Evolutionary conservation across 2,888 invertebrate genomes (phyloP).

Genomic region (Drosophila eohydei): DNA sequence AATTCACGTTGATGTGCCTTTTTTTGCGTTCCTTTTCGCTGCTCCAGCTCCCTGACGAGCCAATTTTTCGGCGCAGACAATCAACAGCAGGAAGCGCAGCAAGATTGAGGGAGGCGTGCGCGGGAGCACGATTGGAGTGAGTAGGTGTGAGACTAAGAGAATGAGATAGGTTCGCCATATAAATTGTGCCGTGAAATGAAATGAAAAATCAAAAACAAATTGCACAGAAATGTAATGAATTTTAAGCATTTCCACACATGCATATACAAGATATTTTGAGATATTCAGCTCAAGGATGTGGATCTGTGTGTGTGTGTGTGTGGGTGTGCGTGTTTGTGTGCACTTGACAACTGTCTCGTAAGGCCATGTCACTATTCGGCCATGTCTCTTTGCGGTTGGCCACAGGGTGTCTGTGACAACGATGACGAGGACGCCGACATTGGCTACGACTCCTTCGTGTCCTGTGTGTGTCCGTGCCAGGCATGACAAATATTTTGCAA

Average conservation of each 20-base stretch:
- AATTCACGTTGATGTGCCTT: constrained; percentile 50
- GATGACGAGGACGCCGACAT: constrained; percentile 51
- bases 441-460: constrained; percentile 49
- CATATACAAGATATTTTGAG: constrained; percentile 44
- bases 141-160: neutral
- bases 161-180: constrained; percentile 47
- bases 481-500: constrained; percentile 78
- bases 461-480: constrained; percentile 67
- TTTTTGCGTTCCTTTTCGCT: constrained; percentile 28
- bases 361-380: constrained; percentile 77
- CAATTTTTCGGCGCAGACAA: constrained; percentile 56
- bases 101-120: constrained; percentile 3
- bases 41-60: constrained; percentile 18
- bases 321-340: constrained; percentile 42
- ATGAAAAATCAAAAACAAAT: constrained; percentile 79
- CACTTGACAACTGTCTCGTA: constrained; percentile 76
- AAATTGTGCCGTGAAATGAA: constrained; percentile 70
- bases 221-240: constrained; percentile 78
- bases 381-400: constrained; percentile 80
- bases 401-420: constrained; percentile 77
- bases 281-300: constrained; percentile 35
- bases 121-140: neutral
- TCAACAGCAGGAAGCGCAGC: constrained; percentile 62
- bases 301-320: constrained; percentile 1
- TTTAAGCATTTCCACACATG: constrained; percentile 72